A percentile compares a stretch with the other conserved stretches of the same genome.
These are phyloP conservation scores for Hydrotaea cyrtoneurina DNA, from an alignment of 2,888 invertebrate species.

Conservation along the genomic window DNA sequence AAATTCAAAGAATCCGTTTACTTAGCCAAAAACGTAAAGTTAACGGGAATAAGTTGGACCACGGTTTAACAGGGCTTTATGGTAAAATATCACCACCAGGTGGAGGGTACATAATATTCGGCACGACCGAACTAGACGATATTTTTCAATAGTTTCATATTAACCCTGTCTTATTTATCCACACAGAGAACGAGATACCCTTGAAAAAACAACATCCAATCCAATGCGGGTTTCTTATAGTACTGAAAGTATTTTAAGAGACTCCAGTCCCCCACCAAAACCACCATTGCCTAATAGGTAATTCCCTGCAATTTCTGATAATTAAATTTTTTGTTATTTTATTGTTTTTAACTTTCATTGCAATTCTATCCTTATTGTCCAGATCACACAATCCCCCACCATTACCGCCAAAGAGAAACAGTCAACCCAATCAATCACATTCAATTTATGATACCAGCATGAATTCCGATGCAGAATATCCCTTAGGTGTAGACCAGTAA, in stretches of 20 bases:
- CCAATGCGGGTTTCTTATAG: slow-evolving; percentile 90
- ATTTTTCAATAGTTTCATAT: neutral
- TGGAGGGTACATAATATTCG: no score
- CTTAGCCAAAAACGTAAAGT: no score
- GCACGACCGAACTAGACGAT: no score
- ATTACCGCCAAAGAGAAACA: slow-evolving; percentile 87
- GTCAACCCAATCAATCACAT: slow-evolving; percentile 81
- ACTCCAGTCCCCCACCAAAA: slow-evolving; percentile 91
- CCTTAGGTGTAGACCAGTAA: slow-evolving; percentile 84
- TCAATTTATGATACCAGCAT: slow-evolving; percentile 75
- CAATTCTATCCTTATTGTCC: neutral
- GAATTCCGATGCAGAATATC: slow-evolving; percentile 81
- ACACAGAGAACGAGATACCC: slow-evolving; percentile 79
- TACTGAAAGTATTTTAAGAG: slow-evolving; percentile 89
- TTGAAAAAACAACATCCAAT: slow-evolving; percentile 81
- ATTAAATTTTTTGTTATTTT: neutral
- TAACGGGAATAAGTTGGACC: no score
- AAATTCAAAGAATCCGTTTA: no score
- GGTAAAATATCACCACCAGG: no score
- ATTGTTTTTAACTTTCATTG: neutral
- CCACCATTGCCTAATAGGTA: slow-evolving; percentile 92
- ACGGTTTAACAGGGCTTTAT: no score
- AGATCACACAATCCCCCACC: slow-evolving; percentile 86
- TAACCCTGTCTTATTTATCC: slow-evolving; percentile 2
- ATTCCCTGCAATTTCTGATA: slow-evolving; percentile 51